phyloP scores from a whole-genome alignment of 2,797 vertebrate genomes.

The Melanotaenia pygmaea region DNA sequence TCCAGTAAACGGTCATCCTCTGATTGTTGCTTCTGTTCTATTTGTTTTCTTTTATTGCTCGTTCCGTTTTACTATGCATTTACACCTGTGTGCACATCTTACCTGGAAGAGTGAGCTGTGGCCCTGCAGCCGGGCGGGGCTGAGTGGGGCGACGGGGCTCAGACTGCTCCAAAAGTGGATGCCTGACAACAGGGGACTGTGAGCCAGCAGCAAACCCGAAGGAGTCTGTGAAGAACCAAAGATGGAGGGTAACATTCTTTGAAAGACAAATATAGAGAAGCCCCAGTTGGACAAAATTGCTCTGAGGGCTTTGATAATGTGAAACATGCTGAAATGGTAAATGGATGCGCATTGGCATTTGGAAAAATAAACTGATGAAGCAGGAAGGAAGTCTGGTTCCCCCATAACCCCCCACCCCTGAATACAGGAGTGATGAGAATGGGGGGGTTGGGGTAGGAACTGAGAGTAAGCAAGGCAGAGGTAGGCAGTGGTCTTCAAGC shows the following conservation, averaged over 20 bases:
- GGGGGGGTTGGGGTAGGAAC: slow-evolving; percentile 34
- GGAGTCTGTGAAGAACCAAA: slow-evolving; percentile 84
- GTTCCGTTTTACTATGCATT: neutral
- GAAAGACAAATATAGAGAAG: slow-evolving; percentile 19
- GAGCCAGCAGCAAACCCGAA: slow-evolving; percentile 91
- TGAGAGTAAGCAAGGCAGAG: neutral
- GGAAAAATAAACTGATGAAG: slow-evolving; percentile 70
- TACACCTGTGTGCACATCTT: slow-evolving; percentile 35
- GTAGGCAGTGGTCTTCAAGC: slow-evolving; percentile 40
- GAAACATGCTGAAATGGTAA: slow-evolving; percentile 67
- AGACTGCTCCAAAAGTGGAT: slow-evolving; percentile 98
- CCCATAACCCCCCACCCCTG: slow-evolving; percentile 76
- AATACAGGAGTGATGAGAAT: slow-evolving; percentile 65
- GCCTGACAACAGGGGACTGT: slow-evolving; percentile 92
- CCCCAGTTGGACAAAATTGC: slow-evolving; percentile 25
- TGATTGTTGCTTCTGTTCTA: slow-evolving; percentile 12
- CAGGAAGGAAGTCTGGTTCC: neutral
- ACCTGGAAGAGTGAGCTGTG: slow-evolving; percentile 95
- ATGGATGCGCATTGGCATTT: slow-evolving; percentile 67
- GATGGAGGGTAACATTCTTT: slow-evolving; percentile 24
- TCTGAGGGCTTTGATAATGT: slow-evolving; percentile 50
- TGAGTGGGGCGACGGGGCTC: slow-evolving; percentile 92
- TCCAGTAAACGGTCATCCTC: slow-evolving; percentile 31
- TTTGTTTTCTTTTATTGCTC: neutral
- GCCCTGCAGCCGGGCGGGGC: slow-evolving; percentile 94